Base-by-base conservation (phyloP, 2,888 invertebrate genomes). In the Autographa gamma region DNA sequence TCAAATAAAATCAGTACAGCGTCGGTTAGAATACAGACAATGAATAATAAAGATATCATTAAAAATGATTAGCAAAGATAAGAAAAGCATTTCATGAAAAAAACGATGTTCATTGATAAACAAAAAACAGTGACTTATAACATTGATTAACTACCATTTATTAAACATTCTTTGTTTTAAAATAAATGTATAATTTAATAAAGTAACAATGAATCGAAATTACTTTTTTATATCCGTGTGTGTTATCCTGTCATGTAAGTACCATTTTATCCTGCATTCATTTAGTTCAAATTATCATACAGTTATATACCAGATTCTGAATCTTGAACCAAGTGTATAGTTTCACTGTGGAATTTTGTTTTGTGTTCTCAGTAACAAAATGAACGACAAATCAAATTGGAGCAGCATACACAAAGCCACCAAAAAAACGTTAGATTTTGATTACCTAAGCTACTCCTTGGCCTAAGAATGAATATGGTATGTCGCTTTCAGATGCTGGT, bases 1-100 rank as follows among this genome's bases (percentile, higher is more conserved):
- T 89, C 88, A 63, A 67, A 75, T 71, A 84, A 91, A 90, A 92
- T 90, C 91, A 84, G 81, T 82, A 77, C 82, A 11, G 83, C 73
- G 86, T 84, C 54, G 54, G 54, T 56, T 25, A 25, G 54, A 56
- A 19, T 76, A 79, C 79, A 77, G 79, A 80, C 82, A 88, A 86
- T 86, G 85, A 87, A 82, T 83, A 79, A 78, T 81, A 58, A 52
- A 67, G 75, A 84, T 82, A 79, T 74, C 69, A 80, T 66, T 63
- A 71, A 72, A 69, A 79, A 78, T 69, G 74, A 80, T 79, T 75
- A 80, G 77, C 78, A 81, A 61, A 73, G 77, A 82, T 85, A 80
- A 73, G 85, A 76, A 48, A 85, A 83, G 77, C 74, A 82, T 72
- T 84, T 69, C 74, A 72, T 71, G 75, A 86, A 77, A 71, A 34